These are phyloP conservation scores for Lamellibrachia satsuma DNA, from an alignment of 2,888 invertebrate genomes.

Conservation along the genomic window DNA sequence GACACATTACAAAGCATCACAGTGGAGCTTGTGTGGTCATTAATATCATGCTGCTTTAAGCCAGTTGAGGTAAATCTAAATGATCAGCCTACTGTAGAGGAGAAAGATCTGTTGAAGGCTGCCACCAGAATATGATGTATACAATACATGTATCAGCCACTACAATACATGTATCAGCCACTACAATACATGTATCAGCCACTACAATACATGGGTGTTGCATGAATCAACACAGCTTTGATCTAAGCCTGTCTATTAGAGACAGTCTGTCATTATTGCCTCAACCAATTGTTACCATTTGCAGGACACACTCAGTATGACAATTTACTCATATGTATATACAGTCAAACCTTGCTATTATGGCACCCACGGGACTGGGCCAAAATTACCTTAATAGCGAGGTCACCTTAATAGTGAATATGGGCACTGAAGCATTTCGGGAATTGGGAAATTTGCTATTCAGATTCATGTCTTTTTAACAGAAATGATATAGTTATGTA, in stretches of 20 bases:
- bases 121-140: background rate
- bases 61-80: background rate
- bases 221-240: background rate
- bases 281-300: background rate
- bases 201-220: background rate
- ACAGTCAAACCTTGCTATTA: no score
- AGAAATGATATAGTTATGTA: no score
- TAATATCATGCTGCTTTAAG: background rate
- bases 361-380: no score
- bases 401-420: no score
- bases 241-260: background rate
- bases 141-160: no score
- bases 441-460: no score
- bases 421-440: no score
- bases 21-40: background rate
- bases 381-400: no score
- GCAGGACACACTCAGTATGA: background rate
- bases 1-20: background rate
- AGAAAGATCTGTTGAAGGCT: background rate
- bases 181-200: background rate
- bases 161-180: no score
- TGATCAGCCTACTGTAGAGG: background rate
- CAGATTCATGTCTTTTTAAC: no score
- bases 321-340: background rate
- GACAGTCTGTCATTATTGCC: background rate